phyloP scores from a whole-genome alignment of 2,888 invertebrate genomes.

The Himalopsyche japonica region DNA sequence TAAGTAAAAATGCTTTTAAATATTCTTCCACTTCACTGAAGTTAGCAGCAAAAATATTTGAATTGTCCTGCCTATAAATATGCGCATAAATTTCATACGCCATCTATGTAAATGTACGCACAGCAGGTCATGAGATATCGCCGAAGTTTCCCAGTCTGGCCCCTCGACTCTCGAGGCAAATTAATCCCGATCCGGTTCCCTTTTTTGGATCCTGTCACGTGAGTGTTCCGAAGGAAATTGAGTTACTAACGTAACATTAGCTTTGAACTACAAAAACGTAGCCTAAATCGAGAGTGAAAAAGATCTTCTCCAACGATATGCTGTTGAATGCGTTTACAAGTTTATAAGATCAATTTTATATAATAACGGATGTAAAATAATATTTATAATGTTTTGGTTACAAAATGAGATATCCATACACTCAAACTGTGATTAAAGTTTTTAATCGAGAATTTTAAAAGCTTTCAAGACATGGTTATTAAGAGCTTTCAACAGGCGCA shows the following conservation, averaged over 20 bases:
- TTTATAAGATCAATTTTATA: no score
- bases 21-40: neutral
- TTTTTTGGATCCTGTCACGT: neutral
- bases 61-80: neutral
- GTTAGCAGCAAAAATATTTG: neutral
- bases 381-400: no score
- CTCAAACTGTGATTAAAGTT: no score
- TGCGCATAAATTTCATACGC: neutral
- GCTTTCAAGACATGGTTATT: no score
- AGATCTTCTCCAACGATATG: no score
- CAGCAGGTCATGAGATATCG: neutral
- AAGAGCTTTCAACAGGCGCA: no score
- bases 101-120: neutral
- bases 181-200: neutral
- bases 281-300: neutral
- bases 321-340: no score
- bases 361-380: neutral
- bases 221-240: neutral
- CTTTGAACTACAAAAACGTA: neutral
- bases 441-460: no score
- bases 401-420: no score
- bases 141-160: neutral
- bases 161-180: neutral
- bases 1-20: neutral
- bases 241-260: neutral